phyloP scores from a whole-genome alignment of 2,797 vertebrate species.

The Pyrocephalus nanus region DNA sequence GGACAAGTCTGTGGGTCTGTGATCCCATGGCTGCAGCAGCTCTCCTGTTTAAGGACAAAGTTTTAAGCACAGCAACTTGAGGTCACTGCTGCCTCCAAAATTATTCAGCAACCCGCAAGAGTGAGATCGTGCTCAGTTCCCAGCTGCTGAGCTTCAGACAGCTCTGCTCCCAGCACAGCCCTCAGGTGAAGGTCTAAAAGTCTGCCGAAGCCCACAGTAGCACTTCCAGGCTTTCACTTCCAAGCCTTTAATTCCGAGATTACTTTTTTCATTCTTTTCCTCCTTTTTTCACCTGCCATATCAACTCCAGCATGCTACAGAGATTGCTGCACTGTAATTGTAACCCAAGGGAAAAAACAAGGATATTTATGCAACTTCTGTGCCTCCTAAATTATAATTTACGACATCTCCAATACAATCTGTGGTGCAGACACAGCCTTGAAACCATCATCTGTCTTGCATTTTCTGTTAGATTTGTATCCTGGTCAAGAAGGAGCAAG shows the following conservation, averaged over 20 bases:
- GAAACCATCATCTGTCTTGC: background rate
- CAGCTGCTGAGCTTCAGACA: background rate
- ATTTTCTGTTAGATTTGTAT: background rate
- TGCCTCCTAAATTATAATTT: background rate
- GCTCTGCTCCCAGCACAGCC: background rate
- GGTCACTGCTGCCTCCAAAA: background rate
- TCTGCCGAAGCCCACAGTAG: background rate
- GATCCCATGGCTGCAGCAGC: background rate
- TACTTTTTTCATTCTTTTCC: background rate
- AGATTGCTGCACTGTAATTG: background rate
- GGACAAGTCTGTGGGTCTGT: background rate
- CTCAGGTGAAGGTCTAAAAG: background rate
- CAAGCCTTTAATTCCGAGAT: background rate
- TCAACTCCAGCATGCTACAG: background rate
- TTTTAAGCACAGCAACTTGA: background rate
- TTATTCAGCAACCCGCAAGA: background rate
- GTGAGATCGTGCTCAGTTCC: background rate
- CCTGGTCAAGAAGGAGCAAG: background rate
- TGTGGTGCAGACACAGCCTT: background rate
- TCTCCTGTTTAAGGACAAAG: background rate
- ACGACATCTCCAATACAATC: background rate
- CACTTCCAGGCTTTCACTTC: background rate
- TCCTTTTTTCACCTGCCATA: background rate
- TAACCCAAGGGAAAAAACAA: background rate
- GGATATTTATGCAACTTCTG: background rate